phyloP scores from a whole-genome alignment of 2,888 invertebrate genomes.

The Sturmia bella region DNA sequence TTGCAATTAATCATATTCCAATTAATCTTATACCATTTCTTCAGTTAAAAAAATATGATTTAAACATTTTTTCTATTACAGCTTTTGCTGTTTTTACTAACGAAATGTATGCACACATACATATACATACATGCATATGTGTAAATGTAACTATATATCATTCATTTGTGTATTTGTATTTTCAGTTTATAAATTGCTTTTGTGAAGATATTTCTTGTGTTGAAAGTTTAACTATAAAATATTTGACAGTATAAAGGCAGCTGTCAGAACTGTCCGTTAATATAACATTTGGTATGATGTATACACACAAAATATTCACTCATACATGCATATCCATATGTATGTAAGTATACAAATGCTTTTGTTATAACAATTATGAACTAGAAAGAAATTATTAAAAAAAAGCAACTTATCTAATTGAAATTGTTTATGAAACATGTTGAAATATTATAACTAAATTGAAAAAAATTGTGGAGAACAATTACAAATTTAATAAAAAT shows the following conservation, averaged over 20 bases:
- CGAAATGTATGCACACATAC: not conserved
- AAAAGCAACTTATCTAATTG: not conserved
- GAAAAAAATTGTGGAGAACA: constrained; percentile 23
- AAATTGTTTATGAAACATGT: constrained; percentile 10
- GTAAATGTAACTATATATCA: too few relatives aligned
- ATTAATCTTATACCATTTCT: too few relatives aligned
- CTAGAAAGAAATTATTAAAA: constrained; percentile 24
- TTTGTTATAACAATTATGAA: not conserved
- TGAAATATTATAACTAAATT: constrained; percentile 18
- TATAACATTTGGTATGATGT: constrained; percentile 51
- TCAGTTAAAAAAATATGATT: too few relatives aligned
- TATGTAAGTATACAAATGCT: not conserved
- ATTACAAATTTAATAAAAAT: constrained; percentile 31
- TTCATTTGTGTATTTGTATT: not conserved
- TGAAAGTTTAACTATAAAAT: constrained; percentile 59
- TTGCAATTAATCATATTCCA: too few relatives aligned
- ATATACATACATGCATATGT: not conserved
- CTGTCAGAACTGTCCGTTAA: constrained; percentile 66
- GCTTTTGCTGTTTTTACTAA: not conserved
- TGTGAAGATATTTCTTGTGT: constrained; percentile 37
- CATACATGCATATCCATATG: not conserved
- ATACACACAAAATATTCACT: not conserved
- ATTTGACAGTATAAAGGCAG: constrained; percentile 69
- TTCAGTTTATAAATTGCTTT: constrained; percentile 10
- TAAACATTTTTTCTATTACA: too few relatives aligned